Evolutionary conservation across 2,113 vertebrate species (phyloP).

Genomic region (Macquaria australasica): DNA sequence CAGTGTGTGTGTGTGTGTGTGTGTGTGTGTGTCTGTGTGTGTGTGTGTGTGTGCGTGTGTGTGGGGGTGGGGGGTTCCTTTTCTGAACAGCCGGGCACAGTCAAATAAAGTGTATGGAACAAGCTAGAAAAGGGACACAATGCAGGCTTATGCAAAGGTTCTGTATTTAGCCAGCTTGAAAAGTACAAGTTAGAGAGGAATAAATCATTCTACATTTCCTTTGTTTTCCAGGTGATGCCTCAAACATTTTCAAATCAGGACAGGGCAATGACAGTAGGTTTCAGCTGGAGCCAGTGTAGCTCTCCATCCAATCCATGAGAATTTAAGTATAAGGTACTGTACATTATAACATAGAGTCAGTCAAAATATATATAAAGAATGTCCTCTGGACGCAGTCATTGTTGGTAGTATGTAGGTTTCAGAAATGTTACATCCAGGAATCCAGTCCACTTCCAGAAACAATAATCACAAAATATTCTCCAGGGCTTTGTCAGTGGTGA

Average conservation of each 20-base stretch:
- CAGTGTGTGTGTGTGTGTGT: slow-evolving; percentile 42
- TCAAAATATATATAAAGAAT: too few relatives aligned
- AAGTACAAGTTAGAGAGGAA: slow-evolving; percentile 27
- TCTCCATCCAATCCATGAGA: too few relatives aligned
- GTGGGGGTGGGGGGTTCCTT: slow-evolving; percentile 45
- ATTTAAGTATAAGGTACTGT: too few relatives aligned
- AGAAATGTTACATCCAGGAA: too few relatives aligned
- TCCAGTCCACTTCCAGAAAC: too few relatives aligned
- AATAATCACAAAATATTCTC: too few relatives aligned
- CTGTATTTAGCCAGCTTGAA: slow-evolving; percentile 20
- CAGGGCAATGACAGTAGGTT: not conserved
- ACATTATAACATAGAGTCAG: too few relatives aligned
- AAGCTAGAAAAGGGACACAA: slow-evolving; percentile 75
- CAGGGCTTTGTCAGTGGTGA: too few relatives aligned
- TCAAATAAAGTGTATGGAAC: slow-evolving; percentile 74
- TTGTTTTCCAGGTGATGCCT: slow-evolving; percentile 22
- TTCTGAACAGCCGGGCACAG: slow-evolving; percentile 76
- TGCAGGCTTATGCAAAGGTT: slow-evolving; percentile 50
- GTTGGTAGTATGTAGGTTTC: too few relatives aligned
- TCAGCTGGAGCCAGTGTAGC: not conserved
- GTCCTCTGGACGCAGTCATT: too few relatives aligned
- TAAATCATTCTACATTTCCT: slow-evolving; percentile 1
- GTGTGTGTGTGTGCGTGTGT: too few relatives aligned
- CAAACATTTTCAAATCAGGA: slow-evolving; percentile 1
- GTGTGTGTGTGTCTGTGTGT: too few relatives aligned